Conservation (phyloP, 2,797 vertebrate species). For the Aulostomus chinensis region DNA sequence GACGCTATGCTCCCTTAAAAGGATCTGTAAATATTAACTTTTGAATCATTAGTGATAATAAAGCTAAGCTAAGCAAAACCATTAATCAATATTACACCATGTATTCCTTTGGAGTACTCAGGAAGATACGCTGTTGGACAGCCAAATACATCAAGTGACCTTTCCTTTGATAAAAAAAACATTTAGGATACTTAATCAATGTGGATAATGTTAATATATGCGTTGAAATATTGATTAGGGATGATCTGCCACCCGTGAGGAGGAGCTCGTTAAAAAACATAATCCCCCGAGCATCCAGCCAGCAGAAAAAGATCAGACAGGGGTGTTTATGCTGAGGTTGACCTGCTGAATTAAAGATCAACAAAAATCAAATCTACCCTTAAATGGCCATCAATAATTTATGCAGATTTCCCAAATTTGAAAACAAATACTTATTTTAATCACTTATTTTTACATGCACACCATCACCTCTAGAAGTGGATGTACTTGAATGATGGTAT, state of each 20-base stretch:
- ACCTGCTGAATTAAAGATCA: constrained; percentile 84
- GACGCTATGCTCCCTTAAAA: constrained; percentile 1
- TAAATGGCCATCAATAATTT: constrained; percentile 73
- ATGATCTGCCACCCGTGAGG: constrained; percentile 72
- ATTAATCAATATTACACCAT: constrained; percentile 74
- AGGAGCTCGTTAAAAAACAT: constrained; percentile 74
- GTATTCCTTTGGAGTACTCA: constrained; percentile 65
- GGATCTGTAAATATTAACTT: constrained; percentile 50
- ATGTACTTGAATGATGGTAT: too few relatives aligned
- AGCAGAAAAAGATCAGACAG: constrained; percentile 72
- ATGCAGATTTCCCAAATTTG: constrained; percentile 37
- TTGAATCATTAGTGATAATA: constrained; percentile 41
- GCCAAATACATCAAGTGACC: constrained; percentile 71
- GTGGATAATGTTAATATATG: constrained; percentile 84
- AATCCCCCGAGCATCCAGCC: constrained; percentile 73
- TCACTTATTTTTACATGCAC: too few relatives aligned
- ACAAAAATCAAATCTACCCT: constrained; percentile 74
- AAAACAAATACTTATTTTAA: constrained; percentile 31
- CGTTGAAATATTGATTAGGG: constrained; percentile 81
- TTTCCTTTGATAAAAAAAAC: constrained; percentile 76
- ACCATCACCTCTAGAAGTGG: too few relatives aligned
- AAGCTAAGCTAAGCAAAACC: constrained; percentile 47
- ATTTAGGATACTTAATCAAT: constrained; percentile 65
- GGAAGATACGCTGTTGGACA: constrained; percentile 71
- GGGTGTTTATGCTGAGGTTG: constrained; percentile 70